Conservation (phyloP, 2,113 vertebrate genomes). For the Copsychus sechellarum region DNA sequence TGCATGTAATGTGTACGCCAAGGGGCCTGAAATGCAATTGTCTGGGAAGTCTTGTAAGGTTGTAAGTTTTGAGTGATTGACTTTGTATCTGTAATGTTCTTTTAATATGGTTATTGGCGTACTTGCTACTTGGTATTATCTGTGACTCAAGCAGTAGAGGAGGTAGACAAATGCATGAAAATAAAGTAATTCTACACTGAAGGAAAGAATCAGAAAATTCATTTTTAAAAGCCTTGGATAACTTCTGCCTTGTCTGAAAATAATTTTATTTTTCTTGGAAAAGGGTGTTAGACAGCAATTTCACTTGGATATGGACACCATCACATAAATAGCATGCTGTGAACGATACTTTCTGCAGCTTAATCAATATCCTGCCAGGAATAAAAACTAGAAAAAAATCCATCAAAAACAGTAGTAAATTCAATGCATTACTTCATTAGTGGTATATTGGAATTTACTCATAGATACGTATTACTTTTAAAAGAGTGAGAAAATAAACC, state of each 20-base stretch:
- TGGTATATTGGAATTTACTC: neutral
- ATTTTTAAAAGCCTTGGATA: conserved; percentile 8
- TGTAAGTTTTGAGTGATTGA: conserved; percentile 1
- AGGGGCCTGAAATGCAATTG: conserved; percentile 7
- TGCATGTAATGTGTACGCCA: neutral
- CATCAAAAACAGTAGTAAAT: neutral
- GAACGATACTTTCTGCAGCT: neutral
- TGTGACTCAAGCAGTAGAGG: neutral
- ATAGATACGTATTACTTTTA: neutral
- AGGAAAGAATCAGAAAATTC: neutral
- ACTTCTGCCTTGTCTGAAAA: conserved; percentile 21
- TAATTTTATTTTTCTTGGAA: neutral
- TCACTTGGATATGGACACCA: neutral
- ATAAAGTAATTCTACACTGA: neutral
- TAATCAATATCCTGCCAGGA: neutral
- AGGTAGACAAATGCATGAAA: neutral
- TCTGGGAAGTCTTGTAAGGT: neutral
- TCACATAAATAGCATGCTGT: neutral
- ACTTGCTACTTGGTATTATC: neutral
- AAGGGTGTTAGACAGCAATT: conserved; percentile 43
- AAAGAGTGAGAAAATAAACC: neutral
- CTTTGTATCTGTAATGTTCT: conserved; percentile 10
- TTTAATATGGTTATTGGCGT: neutral
- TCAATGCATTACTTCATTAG: neutral
- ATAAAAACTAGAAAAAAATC: neutral